Evolutionary conservation across 2,888 invertebrate species (phyloP).

Genomic region (Pristionchus japonicus): DNA sequence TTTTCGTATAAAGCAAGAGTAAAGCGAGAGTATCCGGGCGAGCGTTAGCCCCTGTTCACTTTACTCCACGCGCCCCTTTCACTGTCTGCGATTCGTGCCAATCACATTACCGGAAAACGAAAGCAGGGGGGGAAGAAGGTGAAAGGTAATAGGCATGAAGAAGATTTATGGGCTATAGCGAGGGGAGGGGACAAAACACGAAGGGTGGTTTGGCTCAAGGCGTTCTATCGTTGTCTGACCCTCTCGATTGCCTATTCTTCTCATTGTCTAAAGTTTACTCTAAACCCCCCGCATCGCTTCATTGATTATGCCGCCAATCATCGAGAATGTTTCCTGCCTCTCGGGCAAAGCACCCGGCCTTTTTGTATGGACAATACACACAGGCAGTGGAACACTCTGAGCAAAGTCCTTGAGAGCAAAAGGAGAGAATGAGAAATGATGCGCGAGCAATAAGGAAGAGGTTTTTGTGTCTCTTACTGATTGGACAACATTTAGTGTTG

Average conservation of each 20-base stretch:
- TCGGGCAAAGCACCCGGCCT: background rate
- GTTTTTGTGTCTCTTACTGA: background rate
- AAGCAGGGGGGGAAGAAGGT: background rate
- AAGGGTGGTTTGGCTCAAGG: background rate
- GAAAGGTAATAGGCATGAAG: constrained; percentile 1
- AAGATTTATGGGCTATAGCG: background rate
- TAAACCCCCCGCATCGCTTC: background rate
- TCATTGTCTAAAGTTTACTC: background rate
- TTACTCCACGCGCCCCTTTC: background rate
- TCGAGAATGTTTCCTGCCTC: background rate
- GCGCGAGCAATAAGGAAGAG: constrained; percentile 31
- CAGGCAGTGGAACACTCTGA: background rate
- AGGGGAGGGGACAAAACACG: background rate
- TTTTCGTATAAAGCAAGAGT: background rate
- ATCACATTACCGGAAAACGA: background rate
- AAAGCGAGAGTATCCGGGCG: background rate
- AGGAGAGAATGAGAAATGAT: background rate
- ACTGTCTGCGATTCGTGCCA: background rate
- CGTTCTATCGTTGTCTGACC: background rate
- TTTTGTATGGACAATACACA: background rate
- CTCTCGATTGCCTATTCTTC: background rate
- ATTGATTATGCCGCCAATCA: background rate
- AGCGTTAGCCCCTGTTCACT: background rate
- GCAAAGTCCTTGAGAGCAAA: background rate
- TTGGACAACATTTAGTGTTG: background rate